A percentile compares a stretch with the other conserved stretches of the same genome.
phyloP scores from a whole-genome alignment of 2,113 vertebrate species.

The Cyprinodon brontotheroides region DNA sequence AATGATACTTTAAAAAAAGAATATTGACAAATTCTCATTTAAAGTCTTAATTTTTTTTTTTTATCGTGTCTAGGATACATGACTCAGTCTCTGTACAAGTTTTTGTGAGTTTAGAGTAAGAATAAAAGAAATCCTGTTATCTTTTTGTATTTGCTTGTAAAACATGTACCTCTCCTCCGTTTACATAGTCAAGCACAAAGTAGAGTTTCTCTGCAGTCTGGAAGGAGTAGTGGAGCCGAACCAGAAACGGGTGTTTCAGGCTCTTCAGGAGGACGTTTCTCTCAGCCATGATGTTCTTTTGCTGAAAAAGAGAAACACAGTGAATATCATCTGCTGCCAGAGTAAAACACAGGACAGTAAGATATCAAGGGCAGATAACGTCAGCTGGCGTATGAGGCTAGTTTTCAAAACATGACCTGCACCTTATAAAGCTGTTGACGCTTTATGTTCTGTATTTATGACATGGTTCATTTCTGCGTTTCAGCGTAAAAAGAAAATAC shows the following conservation, averaged over 20 bases:
- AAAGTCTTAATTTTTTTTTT: no score
- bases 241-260: slow-evolving; percentile 92
- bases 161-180: slow-evolving; percentile 91
- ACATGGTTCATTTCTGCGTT: background rate
- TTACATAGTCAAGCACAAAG: slow-evolving; percentile 97
- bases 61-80: background rate
- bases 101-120: background rate
- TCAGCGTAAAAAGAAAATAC: background rate
- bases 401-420: background rate
- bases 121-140: background rate
- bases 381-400: background rate
- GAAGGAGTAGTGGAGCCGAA: slow-evolving; percentile 96
- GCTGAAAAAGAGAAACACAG: slow-evolving; percentile 71
- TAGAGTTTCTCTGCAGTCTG: slow-evolving; percentile 98
- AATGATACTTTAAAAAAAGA: background rate
- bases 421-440: background rate
- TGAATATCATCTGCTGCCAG: background rate
- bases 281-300: slow-evolving; percentile 98
- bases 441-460: background rate
- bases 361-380: background rate
- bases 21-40: background rate
- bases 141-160: background rate
- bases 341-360: background rate
- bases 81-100: background rate
- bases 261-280: slow-evolving; percentile 96